These are phyloP conservation scores for Neoascia interrupta DNA, from an alignment of 2,888 invertebrate species.

Conservation along the genomic window DNA sequence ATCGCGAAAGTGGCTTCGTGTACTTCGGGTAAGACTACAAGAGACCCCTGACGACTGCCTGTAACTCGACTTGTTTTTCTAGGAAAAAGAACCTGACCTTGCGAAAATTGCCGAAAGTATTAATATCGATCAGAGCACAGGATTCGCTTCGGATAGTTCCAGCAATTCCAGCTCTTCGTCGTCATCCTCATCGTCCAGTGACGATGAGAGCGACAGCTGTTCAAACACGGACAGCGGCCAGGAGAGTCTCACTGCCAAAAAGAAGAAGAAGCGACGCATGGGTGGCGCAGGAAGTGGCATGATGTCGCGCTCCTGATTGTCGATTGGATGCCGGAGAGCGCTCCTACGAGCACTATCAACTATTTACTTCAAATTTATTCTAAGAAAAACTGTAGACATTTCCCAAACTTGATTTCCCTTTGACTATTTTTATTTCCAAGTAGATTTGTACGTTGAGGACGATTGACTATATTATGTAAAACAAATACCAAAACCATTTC, in stretches of 20 bases:
- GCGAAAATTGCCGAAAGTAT: constrained; percentile 90
- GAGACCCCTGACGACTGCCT: no score
- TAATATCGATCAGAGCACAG: constrained; percentile 91
- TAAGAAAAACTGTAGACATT: constrained; percentile 58
- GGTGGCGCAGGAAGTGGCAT: constrained; percentile 73
- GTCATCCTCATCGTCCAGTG: constrained; percentile 85
- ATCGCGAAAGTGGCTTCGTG: constrained; percentile 93
- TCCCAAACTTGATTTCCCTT: constrained; percentile 42
- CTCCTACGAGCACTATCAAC: constrained; percentile 22
- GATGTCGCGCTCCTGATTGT: constrained; percentile 73
- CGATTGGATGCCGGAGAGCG: constrained; percentile 35
- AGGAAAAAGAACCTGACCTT: constrained; percentile 88
- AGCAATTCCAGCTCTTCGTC: constrained; percentile 89
- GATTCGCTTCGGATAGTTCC: constrained; percentile 96
- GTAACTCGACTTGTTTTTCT: neutral
- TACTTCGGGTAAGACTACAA: constrained; percentile 81
- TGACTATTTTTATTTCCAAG: constrained; percentile 1
- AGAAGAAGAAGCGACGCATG: constrained; percentile 86
- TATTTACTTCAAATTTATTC: constrained; percentile 34
- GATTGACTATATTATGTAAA: no score
- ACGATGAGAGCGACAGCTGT: constrained; percentile 81
- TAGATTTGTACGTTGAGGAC: constrained; percentile 2
- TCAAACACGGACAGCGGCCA: constrained; percentile 90
- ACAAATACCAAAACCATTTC: no score
- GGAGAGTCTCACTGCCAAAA: constrained; percentile 92